These are phyloP conservation scores for Scolanthus callimorphus DNA, from an alignment of 92 coral and sea anemone species.

Conservation along the genomic window DNA sequence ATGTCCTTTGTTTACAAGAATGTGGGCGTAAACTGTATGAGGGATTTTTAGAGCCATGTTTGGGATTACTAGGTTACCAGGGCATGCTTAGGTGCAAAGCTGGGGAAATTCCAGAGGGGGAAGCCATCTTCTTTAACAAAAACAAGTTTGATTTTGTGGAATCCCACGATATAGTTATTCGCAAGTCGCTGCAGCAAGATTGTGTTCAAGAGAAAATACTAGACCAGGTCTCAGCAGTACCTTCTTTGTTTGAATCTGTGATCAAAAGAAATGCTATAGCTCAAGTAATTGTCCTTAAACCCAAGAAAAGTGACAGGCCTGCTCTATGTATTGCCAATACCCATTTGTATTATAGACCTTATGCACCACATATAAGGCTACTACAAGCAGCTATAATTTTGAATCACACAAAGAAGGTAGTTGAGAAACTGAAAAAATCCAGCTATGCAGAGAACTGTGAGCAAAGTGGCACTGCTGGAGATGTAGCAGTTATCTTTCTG, in stretches of 20 bases:
- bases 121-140: constrained; percentile 65
- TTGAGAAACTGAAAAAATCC: constrained; percentile 20
- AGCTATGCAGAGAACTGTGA: too few relatives aligned
- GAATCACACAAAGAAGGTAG: constrained; percentile 53
- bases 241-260: constrained; percentile 55
- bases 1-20: constrained; percentile 89
- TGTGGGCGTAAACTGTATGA: constrained; percentile 71
- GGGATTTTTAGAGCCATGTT: constrained; percentile 57
- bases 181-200: constrained; percentile 57
- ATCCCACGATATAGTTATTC: constrained; percentile 58
- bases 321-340: constrained; percentile 80
- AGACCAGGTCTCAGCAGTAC: constrained; percentile 52
- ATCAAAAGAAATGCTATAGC: constrained; percentile 66
- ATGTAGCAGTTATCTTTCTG: constrained; percentile 81
- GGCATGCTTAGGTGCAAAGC: constrained; percentile 75
- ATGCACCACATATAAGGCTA: constrained; percentile 80
- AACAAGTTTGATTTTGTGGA: constrained; percentile 70
- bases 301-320: constrained; percentile 14
- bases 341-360: constrained; percentile 81
- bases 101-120: constrained; percentile 93
- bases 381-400: constrained; percentile 70
- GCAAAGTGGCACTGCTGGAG: constrained; percentile 21
- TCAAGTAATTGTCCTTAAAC: constrained; percentile 61
- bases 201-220: constrained; percentile 50
- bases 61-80: constrained; percentile 64